Evolutionary conservation across 2,113 vertebrate genomes (phyloP).

Genomic region (Tapirus terrestris): DNA sequence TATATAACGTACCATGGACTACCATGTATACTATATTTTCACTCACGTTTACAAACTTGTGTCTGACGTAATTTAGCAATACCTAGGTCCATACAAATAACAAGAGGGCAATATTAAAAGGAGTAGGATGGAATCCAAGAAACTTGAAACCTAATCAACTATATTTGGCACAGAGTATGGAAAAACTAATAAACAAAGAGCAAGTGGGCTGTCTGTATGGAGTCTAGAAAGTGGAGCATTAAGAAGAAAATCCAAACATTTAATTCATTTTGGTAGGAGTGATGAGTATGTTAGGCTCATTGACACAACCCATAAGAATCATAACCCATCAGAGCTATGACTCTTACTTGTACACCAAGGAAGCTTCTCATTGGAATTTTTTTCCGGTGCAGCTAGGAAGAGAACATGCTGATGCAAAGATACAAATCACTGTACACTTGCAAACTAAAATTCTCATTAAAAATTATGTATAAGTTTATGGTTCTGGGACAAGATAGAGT

Average conservation of each 20-base stretch:
- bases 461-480: background rate
- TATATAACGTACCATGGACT: background rate
- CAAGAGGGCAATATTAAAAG: background rate
- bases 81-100: background rate
- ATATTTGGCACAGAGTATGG: background rate
- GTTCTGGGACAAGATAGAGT: background rate
- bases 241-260: background rate
- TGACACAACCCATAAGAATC: background rate
- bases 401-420: background rate
- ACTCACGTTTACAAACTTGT: background rate
- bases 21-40: background rate
- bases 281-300: background rate
- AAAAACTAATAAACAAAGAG: background rate
- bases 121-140: background rate
- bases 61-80: background rate
- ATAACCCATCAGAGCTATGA: background rate
- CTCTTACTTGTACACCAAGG: background rate
- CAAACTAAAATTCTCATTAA: constrained; percentile 27
- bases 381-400: background rate
- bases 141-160: background rate
- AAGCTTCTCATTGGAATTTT: background rate
- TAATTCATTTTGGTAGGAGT: background rate
- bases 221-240: background rate
- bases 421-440: background rate
- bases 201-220: background rate